Base-by-base conservation (phyloP, 2,888 invertebrate genomes). In the Cerceris ruficornis region DNA sequence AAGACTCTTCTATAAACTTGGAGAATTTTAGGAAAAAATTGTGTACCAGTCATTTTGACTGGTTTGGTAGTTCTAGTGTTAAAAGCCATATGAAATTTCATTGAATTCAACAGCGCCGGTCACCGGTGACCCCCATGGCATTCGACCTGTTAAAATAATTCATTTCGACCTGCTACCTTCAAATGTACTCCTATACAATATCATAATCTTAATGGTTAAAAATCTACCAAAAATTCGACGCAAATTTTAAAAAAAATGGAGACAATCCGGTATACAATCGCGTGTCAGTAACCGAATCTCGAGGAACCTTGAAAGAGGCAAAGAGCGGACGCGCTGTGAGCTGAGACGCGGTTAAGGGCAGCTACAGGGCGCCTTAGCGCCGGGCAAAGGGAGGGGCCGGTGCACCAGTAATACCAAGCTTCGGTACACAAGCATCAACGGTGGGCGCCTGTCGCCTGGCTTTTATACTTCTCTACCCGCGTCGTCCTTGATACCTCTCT, bases 371-470 rank as follows among this genome's bases (percentile, higher is more conserved):
- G 69, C 67, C 65, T 75, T 77, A 74, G 83, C 83, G 82, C 82
- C 82, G 60, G 70, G 28, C 57, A 28, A 64, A 69, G 74, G 69
- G 69, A 66, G 77, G 74, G 65, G 49, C 52, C 54, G 57, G 49
- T 72, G 28, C 66, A 60, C 75, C 65, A 46, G 80, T 75, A 77
- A 83, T 59, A 66, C 57, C 80, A 77, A 60, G 69, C 69, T 65
- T 67, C 69, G 69, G 46, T 61, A 66, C 71, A 69, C 75, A 55
- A 46, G 49, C 66, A 59, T 58, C 50, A 28, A 62, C 65, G 73
- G 77, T 80, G 80, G 86, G 81, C 84, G 86, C 86, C 87, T 86
- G 84, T 86, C 83, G 83, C 84, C 77, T 66, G 77, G 75, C 82
- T 84, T 73, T 77, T 83, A 80, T 81, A 70, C 79, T 75, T 84